Conservation (phyloP, 2,797 vertebrate species). For the Zalophus californianus region DNA sequence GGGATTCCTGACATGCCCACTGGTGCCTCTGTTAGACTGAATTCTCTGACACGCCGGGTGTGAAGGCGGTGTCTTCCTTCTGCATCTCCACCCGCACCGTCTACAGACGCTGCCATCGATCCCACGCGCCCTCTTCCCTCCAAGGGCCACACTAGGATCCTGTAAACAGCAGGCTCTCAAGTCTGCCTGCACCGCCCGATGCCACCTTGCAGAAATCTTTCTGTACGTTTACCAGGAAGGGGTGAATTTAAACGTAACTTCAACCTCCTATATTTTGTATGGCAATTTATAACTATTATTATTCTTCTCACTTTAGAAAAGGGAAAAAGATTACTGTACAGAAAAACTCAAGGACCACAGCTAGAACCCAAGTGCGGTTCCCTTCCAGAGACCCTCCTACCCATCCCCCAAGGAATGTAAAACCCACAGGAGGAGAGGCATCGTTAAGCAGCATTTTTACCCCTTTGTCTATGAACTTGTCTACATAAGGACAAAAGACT, state of each 20-base stretch:
- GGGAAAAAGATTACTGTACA: neutral
- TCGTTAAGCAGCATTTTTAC: neutral
- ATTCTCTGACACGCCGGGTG: neutral
- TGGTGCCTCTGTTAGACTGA: neutral
- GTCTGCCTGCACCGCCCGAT: neutral
- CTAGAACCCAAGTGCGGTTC: neutral
- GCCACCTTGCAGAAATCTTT: neutral
- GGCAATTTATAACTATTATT: neutral
- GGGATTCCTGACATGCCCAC: neutral
- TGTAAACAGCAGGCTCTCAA: neutral
- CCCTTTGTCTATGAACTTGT: neutral
- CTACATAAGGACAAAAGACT: neutral
- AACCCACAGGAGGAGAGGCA: neutral
- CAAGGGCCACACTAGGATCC: neutral
- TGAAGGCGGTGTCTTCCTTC: neutral
- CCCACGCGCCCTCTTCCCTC: neutral
- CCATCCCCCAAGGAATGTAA: neutral
- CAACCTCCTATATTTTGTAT: neutral
- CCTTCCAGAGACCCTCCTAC: neutral
- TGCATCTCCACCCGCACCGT: neutral
- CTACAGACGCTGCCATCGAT: neutral
- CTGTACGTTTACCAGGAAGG: neutral
- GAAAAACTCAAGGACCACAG: neutral
- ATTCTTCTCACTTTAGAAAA: neutral
- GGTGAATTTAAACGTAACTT: neutral